These are phyloP conservation scores for Drosophila fungiperda DNA, from an alignment of 2,888 invertebrate species.

Conservation along the genomic window DNA sequence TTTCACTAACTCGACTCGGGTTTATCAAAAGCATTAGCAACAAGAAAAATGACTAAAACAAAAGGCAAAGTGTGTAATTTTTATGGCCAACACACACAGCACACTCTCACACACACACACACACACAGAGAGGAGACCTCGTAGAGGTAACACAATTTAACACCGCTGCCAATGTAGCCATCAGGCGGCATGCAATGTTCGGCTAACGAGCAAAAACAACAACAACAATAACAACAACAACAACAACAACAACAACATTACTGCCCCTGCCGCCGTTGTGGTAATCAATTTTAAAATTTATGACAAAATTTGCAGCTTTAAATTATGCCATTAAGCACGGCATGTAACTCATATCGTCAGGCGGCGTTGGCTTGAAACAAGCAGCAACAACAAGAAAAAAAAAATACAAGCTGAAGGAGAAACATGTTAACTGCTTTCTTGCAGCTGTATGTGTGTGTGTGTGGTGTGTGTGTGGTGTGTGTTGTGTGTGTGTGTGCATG, in stretches of 20 bases:
- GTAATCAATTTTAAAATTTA: conserved; percentile 83
- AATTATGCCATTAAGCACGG: conserved; percentile 84
- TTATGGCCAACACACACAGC: conserved; percentile 47
- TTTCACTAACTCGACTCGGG: conserved; percentile 29
- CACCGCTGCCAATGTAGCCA: conserved; percentile 77
- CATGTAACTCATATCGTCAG: conserved; percentile 84
- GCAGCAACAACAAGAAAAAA: conserved; percentile 39
- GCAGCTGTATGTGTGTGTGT: conserved; percentile 44
- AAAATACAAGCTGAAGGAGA: conserved; percentile 65
- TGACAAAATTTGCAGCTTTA: conserved; percentile 85
- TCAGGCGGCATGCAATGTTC: conserved; percentile 76
- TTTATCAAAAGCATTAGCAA: conserved; percentile 60
- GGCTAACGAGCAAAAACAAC: conserved; percentile 74
- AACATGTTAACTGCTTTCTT: conserved; percentile 80
- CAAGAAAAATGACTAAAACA: conserved; percentile 63
- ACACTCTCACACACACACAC: neutral
- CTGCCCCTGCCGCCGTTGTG: conserved; percentile 69
- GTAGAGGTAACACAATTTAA: conserved; percentile 64
- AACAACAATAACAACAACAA: conserved; percentile 65
- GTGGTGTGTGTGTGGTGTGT: conserved; percentile 44
- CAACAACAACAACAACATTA: conserved; percentile 46
- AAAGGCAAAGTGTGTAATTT: conserved; percentile 65
- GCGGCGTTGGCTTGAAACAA: conserved; percentile 74
- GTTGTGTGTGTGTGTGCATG: conserved; percentile 53
- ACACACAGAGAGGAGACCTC: neutral